Percentiles rank a stretch among this genome's conserved stretches.
These are phyloP conservation scores for Tetropium fuscum DNA, from an alignment of 2,888 invertebrate genomes.

Conservation along the genomic window DNA sequence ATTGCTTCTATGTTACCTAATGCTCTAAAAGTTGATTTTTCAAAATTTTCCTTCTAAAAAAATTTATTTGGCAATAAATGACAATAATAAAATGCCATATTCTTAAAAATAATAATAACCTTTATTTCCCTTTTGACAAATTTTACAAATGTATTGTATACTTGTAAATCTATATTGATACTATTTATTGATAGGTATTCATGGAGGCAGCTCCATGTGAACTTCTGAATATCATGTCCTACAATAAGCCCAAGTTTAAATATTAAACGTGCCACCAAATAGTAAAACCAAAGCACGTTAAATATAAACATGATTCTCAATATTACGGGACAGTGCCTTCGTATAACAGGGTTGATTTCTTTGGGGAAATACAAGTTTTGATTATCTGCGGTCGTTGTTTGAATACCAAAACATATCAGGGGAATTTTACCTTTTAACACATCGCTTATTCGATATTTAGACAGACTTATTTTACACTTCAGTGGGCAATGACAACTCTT, in stretches of 20 bases:
- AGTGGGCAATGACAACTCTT: constrained; percentile 29
- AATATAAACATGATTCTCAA: constrained; percentile 48
- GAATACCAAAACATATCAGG: constrained; percentile 58
- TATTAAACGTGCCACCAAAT: constrained; percentile 3
- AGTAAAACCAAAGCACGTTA: constrained; percentile 54
- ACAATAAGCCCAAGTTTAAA: neutral
- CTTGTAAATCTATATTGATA: too few species aligned
- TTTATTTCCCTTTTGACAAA: too few species aligned
- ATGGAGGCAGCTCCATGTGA: too few species aligned
- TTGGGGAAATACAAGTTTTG: constrained; percentile 66
- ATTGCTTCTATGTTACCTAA: too few species aligned
- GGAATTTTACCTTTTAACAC: constrained; percentile 58
- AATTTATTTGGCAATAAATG: too few species aligned
- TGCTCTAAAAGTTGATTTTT: too few species aligned
- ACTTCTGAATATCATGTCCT: too few species aligned
- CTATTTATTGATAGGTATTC: too few species aligned
- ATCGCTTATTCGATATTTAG: constrained; percentile 56
- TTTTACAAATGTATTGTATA: too few species aligned
- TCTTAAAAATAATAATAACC: too few species aligned
- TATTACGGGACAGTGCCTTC: constrained; percentile 34
- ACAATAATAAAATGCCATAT: too few species aligned
- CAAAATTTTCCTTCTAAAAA: too few species aligned
- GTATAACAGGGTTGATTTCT: constrained; percentile 60
- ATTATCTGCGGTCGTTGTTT: constrained; percentile 57
- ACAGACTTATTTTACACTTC: constrained; percentile 49